Evolutionary conservation across 2,888 invertebrate species (phyloP).

Genomic region (Noctua pronuba): DNA sequence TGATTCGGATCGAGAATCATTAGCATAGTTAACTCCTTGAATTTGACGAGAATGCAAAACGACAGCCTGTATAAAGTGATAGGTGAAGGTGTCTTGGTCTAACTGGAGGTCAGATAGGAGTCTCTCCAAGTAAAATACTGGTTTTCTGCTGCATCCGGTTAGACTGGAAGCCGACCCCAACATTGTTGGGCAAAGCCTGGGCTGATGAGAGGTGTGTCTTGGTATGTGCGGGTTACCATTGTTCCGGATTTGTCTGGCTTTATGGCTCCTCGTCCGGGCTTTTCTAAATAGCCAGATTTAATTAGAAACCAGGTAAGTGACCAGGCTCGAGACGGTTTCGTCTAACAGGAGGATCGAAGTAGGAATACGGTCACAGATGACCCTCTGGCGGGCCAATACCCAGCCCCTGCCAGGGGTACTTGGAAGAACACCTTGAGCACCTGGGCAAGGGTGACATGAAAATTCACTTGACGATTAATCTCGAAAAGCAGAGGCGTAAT

Average conservation of each 20-base stretch:
- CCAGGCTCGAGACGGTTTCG: too few species aligned
- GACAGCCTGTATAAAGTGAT: too few species aligned
- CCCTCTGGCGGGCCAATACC: background rate
- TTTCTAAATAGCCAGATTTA: background rate
- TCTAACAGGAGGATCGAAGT: background rate
- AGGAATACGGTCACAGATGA: background rate
- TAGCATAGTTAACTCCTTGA: too few species aligned
- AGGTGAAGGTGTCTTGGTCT: background rate
- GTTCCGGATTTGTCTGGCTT: background rate
- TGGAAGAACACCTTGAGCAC: background rate
- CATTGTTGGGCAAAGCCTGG: too few species aligned
- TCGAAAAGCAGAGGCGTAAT: background rate
- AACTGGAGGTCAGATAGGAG: too few species aligned
- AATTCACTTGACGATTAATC: background rate
- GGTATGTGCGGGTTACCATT: background rate
- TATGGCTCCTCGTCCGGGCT: background rate
- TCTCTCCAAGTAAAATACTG: too few species aligned
- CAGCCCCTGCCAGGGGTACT: background rate
- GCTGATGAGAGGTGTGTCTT: background rate
- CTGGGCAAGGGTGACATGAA: background rate
- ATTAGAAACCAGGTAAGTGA: background rate
- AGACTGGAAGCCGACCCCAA: too few species aligned
- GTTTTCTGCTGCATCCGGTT: too few species aligned
- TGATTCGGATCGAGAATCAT: too few species aligned
- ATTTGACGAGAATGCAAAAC: too few species aligned